A percentile compares a stretch with the other conserved stretches of the same genome.
Evolutionary conservation across 2,888 invertebrate genomes (phyloP).

Genomic region (Limnephilus auricula): DNA sequence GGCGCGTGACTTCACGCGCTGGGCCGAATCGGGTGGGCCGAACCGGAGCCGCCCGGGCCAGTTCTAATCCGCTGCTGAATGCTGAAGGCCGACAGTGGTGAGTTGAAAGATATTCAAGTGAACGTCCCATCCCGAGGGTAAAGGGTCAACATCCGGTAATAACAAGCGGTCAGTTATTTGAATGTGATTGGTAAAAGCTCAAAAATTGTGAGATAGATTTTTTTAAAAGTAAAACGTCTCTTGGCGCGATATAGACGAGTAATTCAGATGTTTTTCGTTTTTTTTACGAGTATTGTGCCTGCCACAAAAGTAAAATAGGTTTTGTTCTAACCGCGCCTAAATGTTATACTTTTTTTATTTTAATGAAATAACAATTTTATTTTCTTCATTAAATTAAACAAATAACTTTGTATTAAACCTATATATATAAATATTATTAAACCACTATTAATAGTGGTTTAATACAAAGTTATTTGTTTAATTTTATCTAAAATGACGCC

Average conservation of each 20-base stretch:
- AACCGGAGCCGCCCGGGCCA: neutral
- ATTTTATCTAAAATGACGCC: no score
- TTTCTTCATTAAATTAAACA: no score
- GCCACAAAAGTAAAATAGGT: no score
- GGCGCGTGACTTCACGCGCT: neutral
- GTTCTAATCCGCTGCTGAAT: neutral
- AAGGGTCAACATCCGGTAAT: constrained; percentile 4
- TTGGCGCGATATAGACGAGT: no score
- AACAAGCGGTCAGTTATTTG: neutral
- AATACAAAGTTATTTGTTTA: no score
- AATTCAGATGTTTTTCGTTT: no score
- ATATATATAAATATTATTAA: no score
- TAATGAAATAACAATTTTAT: neutral
- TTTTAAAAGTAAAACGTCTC: no score
- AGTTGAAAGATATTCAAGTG: neutral
- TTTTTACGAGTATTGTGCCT: no score
- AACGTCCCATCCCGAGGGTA: neutral
- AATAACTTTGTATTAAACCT: no score
- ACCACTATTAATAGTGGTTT: no score
- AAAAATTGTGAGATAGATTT: neutral
- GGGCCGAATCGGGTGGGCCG: neutral
- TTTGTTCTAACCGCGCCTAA: no score
- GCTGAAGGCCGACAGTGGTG: neutral
- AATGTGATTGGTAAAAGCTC: neutral
- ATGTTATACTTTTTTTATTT: neutral